Evolutionary conservation across 2,113 vertebrate species (phyloP).

Genomic region (Rynchops niger): DNA sequence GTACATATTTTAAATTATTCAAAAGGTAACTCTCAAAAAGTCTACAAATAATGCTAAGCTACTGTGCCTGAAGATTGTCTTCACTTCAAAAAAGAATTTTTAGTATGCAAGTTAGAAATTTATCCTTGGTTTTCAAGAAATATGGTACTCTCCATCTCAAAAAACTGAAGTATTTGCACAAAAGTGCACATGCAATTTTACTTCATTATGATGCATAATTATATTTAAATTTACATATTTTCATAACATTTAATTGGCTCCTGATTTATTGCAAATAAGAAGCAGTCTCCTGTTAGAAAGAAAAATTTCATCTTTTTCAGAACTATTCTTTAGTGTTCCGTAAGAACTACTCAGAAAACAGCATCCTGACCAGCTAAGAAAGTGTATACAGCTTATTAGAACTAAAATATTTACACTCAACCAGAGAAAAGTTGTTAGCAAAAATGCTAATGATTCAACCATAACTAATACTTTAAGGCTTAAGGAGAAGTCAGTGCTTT

Average conservation of each 20-base stretch:
- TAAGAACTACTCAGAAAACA: neutral
- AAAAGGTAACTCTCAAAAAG: neutral
- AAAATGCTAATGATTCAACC: neutral
- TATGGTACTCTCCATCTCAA: neutral
- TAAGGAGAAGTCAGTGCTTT: neutral
- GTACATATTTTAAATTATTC: neutral
- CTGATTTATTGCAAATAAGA: neutral
- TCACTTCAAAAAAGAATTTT: neutral
- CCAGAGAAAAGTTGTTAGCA: neutral
- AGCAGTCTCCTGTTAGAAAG: neutral
- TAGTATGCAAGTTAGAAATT: neutral
- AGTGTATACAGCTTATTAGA: neutral
- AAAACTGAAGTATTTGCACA: neutral
- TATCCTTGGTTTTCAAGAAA: neutral
- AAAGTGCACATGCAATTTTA: neutral
- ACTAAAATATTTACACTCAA: neutral
- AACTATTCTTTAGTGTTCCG: neutral
- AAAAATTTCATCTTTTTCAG: neutral
- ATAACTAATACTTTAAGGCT: neutral
- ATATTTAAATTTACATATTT: neutral
- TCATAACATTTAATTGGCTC: neutral
- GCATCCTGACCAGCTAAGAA: neutral
- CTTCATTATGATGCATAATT: neutral
- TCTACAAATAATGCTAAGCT: neutral
- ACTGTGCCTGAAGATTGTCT: neutral